Evolutionary conservation across 2,797 vertebrate genomes (phyloP), one percentile per base, ranked within the genome.

Genomic region (Rhadinocentrus ornatus): DNA sequence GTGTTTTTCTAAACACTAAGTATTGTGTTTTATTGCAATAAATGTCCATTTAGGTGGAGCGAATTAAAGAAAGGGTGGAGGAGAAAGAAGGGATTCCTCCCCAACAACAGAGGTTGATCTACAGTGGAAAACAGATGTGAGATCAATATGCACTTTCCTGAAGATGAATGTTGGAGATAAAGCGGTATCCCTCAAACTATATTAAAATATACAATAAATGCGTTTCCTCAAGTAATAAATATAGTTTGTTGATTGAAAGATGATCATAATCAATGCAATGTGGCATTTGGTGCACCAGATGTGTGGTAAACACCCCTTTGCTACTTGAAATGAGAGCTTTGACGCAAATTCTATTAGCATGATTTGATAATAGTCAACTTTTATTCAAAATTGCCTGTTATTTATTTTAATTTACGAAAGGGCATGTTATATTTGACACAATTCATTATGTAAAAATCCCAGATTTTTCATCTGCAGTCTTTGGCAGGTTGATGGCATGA

Each of bases 51-150:
- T 66, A 98, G 96, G 97, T 97, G 94, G 97, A 98, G 87, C 92
- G 96, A 80, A 98, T 98, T 83, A 98, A 98, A 88, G 97, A 98
- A 69, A 91, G 96, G 4, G 97, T 98, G 69, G 96, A 98, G 70
- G 97, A 98, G 89, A 97, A 98, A 81, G 97, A 98, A 31, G 96
- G 97, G 8, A 98, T 98, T 78, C 97, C 97, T 27, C 96, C 96
- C 0, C 96, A 97, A 71, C 97, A 98, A 76, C 97, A 98, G 93
- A 94, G 97, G 60, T 86, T 98, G 73, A 98, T 98, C 92, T 98
- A 97, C 91, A 98, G 96, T 69, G 96, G 97, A 0, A 98, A 98
- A 91, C 97, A 98, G 86, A 98, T 98, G 97, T 97, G 86, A 91
- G 91, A 24, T 18, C 7, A 1, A 37, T 0, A 71, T 22, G 2